phyloP scores from a whole-genome alignment of 2,888 invertebrate species.

The Seladonia tumulorum region DNA sequence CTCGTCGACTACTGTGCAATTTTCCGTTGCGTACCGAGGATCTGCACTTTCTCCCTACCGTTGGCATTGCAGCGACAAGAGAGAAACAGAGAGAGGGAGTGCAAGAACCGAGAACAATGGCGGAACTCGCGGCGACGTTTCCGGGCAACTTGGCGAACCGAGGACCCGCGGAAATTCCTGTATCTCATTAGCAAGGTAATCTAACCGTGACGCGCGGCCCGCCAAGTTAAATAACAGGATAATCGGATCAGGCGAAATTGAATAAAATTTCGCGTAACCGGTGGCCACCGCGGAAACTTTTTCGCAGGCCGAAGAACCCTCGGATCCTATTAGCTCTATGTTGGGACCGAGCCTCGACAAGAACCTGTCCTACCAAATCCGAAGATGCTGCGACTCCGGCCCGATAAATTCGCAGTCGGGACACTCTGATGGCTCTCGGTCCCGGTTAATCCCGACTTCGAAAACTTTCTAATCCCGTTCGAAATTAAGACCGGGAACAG shows the following conservation, averaged over 20 bases:
- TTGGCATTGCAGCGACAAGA: not conserved
- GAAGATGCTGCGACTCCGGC: not conserved
- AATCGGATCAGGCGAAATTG: constrained; percentile 27
- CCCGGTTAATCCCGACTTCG: constrained; percentile 7
- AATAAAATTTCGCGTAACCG: constrained; percentile 29
- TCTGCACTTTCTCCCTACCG: not conserved
- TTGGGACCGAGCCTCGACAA: not conserved
- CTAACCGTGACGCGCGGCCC: constrained; percentile 8
- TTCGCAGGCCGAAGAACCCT: constrained; percentile 13
- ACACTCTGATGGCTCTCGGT: not conserved
- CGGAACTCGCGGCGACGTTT: not conserved
- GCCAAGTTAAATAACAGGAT: constrained; percentile 28
- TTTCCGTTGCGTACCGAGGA: not conserved
- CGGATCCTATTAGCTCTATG: not conserved
- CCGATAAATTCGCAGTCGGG: not conserved
- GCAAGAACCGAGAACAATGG: not conserved
- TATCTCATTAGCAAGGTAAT: constrained; percentile 30
- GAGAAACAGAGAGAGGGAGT: not conserved
- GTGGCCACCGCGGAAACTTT: not conserved
- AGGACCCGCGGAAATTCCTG: constrained; percentile 19
- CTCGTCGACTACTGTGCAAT: not conserved
- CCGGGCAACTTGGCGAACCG: constrained; percentile 10
- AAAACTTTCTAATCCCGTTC: not conserved
- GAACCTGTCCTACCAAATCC: not conserved
- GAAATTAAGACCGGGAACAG: not conserved